phyloP scores from a whole-genome alignment of 53 echinoderm and acorn worm species.

The Astropecten irregularis region DNA sequence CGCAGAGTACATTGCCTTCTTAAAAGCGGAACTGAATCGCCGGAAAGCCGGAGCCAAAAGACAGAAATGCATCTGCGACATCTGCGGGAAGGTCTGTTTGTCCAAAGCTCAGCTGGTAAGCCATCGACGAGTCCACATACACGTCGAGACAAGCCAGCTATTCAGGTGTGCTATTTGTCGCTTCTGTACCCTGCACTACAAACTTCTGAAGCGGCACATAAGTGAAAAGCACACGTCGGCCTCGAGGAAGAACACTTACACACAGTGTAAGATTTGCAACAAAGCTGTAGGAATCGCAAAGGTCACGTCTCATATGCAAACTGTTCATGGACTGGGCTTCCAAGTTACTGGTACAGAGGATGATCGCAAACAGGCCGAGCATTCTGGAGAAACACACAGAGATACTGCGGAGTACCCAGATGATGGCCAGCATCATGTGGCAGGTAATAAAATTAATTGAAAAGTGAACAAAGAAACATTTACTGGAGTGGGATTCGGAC shows the following conservation, averaged over 20 bases:
- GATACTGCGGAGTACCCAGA: too few species aligned
- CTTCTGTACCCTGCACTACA: slow-evolving; percentile 42
- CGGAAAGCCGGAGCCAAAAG: not conserved
- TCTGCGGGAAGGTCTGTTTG: slow-evolving; percentile 19
- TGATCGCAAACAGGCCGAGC: not conserved
- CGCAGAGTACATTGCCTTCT: slow-evolving; percentile 24
- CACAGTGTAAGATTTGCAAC: not conserved
- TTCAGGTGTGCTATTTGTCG: slow-evolving; percentile 29
- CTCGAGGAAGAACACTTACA: not conserved
- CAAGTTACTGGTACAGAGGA: not conserved
- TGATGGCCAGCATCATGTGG: not conserved
- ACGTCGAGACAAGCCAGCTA: slow-evolving; percentile 30
- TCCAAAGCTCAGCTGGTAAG: slow-evolving; percentile 17
- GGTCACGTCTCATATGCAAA: not conserved
- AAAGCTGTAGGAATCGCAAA: not conserved
- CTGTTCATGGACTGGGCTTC: not conserved
- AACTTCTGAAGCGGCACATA: slow-evolving; percentile 27
- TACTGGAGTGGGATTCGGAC: too few species aligned
- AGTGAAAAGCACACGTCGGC: not conserved
- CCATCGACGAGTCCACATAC: slow-evolving; percentile 33
- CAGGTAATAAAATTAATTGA: slow-evolving; percentile 24
- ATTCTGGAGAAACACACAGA: not conserved
- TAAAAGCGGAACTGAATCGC: slow-evolving; percentile 3
- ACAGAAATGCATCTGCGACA: not conserved
- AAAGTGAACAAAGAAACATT: too few species aligned